Evolutionary conservation across 2,888 invertebrate species (phyloP), one percentile per base, ranked within the genome.

Genomic region (Leptopilina syphax): DNA sequence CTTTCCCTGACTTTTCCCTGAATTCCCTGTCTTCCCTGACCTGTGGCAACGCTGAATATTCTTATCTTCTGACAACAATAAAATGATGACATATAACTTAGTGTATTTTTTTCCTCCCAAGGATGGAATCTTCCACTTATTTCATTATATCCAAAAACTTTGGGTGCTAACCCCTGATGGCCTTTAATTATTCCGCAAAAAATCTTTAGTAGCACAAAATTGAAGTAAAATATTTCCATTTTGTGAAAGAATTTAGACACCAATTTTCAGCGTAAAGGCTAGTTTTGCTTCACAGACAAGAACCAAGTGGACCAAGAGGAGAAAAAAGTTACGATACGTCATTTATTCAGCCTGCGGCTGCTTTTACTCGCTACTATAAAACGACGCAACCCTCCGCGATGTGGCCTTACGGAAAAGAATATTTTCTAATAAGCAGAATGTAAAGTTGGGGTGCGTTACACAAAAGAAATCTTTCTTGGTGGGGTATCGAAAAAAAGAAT

Each of bases 401-500:
- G 79, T 77, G 80, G 82, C 81, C 81, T 81, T 81, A 83, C 85
- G 85, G 83, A 86, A 50, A 88, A 86, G 86, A 90, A 88, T 90
- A 90, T 90, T 90, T 91, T 91, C 91, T 91, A 91, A 92, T 91
- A 91, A 91, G 91, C 90, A 89, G 90, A 91, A 91, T 91, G 90
- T 90, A 90, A 91, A 89, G 89, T 87, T 88, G 88, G 89, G 90
- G 88, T 88, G 89, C 87, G 86, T 89, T 89, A 88, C 88, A 90
- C 90, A 91, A 91, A 91, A 91, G 91, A 90, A 91, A 91, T 91
- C 91, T 90, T 87, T 87, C 77, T 65, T 70, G 82, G 79, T 67
- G 79, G 50, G 65, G 76, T 67, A 78, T 78, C 79, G 80, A 80
- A 83, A 81, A 80, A 78, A 79, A 34, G 77, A 57, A 77, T 77